These are phyloP conservation scores for Scytalopus superciliaris DNA, from an alignment of 2,113 vertebrate genomes.

Conservation along the genomic window DNA sequence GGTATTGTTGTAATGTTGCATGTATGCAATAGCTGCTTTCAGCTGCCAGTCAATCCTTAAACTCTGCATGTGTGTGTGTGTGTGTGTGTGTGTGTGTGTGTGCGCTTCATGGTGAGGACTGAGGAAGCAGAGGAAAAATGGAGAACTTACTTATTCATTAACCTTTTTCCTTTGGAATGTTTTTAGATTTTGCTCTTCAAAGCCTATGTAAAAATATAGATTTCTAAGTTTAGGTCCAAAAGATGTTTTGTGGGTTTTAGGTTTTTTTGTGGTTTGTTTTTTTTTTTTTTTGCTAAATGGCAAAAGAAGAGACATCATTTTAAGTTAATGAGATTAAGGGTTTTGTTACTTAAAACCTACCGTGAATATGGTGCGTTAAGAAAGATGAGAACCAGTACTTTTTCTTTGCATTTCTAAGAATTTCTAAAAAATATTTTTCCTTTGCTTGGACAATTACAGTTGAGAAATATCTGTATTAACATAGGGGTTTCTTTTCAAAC, in stretches of 20 bases:
- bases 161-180: neutral
- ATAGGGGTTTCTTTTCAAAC: neutral
- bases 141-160: neutral
- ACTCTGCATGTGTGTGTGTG: neutral
- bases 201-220: neutral
- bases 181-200: slow-evolving; percentile 21
- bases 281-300: neutral
- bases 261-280: neutral
- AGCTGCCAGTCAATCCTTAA: neutral
- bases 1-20: slow-evolving; percentile 6
- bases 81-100: too few species aligned
- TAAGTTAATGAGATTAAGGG: neutral
- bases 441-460: neutral
- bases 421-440: neutral
- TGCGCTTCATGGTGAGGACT: neutral
- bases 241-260: neutral
- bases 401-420: neutral
- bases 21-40: neutral
- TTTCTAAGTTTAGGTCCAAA: neutral
- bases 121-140: neutral
- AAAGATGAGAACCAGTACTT: neutral
- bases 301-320: neutral
- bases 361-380: neutral
- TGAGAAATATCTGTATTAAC: neutral
- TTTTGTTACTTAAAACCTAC: neutral